Evolutionary conservation across 2,113 vertebrate species (phyloP), one percentile per base, ranked within the genome.

Genomic region (Sterna hirundo): DNA sequence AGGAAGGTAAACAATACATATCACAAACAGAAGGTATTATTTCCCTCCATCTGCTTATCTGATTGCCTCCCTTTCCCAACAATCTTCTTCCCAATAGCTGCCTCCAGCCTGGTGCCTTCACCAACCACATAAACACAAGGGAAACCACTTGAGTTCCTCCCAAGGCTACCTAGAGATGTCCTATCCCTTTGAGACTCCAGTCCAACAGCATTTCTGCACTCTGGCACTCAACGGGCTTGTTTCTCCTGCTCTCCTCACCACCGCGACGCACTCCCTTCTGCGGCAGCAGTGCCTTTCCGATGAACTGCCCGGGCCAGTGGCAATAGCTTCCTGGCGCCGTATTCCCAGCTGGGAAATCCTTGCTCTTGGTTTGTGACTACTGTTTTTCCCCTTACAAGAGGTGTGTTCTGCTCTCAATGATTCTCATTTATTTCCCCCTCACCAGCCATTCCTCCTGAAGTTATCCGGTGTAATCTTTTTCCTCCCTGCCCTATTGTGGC

Each of bases 201-300:
- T 62, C 74, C 21, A 30, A 38, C 68, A 86, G 36, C 70, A 75
- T 86, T 92, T 88, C 80, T 94, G 51, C 42, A 32, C n/a, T 80
- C n/a, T 54, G 75, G 58, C 1, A 0, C 72, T 71, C 77, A 61
- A 65, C 0, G 0, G 70, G 27, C 69, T 84, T 47, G 58, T 87
- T 93, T 57, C 83, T 90, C 71, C 29, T 13, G 68, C 57, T 89
- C 18, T 91, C 58, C 47, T 83, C 77, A 36, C 25, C 44, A 22
- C 38, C 16, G 18, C 4, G 3, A 65, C 49, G 69, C 40, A 1
- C 36, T 66, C 26, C 49, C 52, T 74, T 61, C 40, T 26, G 29
- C 6, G 1, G 54, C 61, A 25, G 5, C 34, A n/a, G 12, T 10
- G 71, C 42, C 64, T 78, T 64, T 51, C 30, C 4, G 3, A 69